These are phyloP conservation scores for Endotricha flammealis DNA, from an alignment of 2,888 invertebrate genomes.

Conservation along the genomic window DNA sequence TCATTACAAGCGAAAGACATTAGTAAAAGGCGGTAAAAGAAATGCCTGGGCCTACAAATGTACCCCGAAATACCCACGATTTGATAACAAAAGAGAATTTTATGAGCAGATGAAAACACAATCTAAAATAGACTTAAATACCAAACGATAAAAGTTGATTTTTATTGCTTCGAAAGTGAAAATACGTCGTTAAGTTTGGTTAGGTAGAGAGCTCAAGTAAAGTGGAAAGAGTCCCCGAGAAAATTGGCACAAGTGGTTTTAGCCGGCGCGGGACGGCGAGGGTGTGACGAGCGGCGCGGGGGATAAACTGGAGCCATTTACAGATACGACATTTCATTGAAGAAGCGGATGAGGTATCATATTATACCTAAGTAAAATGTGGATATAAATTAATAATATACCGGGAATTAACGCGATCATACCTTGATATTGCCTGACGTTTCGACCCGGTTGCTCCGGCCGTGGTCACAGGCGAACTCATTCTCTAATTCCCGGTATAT, in stretches of 20 bases:
- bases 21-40: conserved; percentile 64
- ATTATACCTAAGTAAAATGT: no score
- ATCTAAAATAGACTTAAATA: conserved; percentile 40
- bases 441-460: no score
- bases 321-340: conserved; percentile 15
- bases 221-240: conserved; percentile 74
- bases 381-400: no score
- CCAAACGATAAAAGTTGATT: conserved; percentile 32
- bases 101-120: conserved; percentile 18
- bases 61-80: conserved; percentile 47
- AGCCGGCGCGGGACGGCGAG: conserved; percentile 55
- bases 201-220: conserved; percentile 62
- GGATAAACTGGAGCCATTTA: conserved; percentile 30
- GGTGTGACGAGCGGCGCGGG: conserved; percentile 38
- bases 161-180: conserved; percentile 34
- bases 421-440: no score
- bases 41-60: conserved; percentile 65
- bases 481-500: no score
- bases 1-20: conserved; percentile 70
- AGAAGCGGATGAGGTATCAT: no score
- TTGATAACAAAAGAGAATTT: conserved; percentile 21
- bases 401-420: no score
- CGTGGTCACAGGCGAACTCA: no score
- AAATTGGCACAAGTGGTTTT: conserved; percentile 79
- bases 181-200: conserved; percentile 45